Base-by-base conservation (phyloP, 2,113 vertebrate genomes). In the Aegotheles bennettii region DNA sequence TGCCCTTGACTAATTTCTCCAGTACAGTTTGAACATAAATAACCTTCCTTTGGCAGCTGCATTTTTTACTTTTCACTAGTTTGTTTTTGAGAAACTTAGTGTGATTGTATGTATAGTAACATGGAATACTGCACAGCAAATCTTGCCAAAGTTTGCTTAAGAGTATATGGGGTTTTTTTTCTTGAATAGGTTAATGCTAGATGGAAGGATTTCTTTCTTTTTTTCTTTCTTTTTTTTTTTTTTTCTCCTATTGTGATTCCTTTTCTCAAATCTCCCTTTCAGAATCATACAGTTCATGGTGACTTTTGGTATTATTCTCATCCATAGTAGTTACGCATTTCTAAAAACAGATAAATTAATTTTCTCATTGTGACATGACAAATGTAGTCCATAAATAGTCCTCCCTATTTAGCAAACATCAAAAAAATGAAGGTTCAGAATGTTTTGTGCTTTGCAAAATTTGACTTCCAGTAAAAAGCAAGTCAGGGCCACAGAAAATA, bases 1-100 rank as follows among this genome's bases (percentile, higher is more conserved):
- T 77, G 51, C 63, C 87, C 92, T 86, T 95, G 75, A 89, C 63
- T 90, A 86, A 94, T 94, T 94, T 93, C 56, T 77, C 11, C 3
- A 2, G 79, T 56, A 56, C 79, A 89, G 47, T 86, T 86, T 90
- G 85, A 75, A 48, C 60, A 92, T 84, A 91, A 96, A 95, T 85
- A 88, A 86, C 48, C 16, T 84, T 84, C 43, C 28, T 86, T 78
- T 84, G 43, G 36, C 51, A 43, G 24, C 3, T 35, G 18, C 20
- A 40, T 42, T 94, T 91, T 93, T 90, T 60, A 56, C 16, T 85
- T 96, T 85, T 65, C 26, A 21, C 8, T 78, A 73, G 18, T 53
- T 91, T 93, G 14, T 59, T 95, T 91, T 93, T 59, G 80, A 84
- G 74, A 90, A 80, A 21, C 40, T 5, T 17, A 2, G 18, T 73